Base-by-base conservation (phyloP, 2,888 invertebrate genomes). In the Chironomus riparius region DNA sequence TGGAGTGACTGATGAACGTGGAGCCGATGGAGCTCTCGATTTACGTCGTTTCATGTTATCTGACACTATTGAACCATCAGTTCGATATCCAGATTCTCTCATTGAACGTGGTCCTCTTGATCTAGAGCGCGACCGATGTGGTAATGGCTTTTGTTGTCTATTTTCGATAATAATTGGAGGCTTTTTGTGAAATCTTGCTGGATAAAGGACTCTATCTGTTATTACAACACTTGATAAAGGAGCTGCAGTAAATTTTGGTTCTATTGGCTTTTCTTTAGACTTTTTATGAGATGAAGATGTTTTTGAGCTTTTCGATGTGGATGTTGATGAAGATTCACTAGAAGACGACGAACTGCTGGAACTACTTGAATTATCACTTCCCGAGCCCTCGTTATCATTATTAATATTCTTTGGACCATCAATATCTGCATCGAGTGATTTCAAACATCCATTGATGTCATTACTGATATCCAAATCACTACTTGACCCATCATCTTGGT, bases 131-230 rank as follows among this genome's bases (percentile, higher is more conserved):
- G 74, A 74, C 82, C 79, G 86, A 86, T 79, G 78, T 79, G 86
- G 86, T 71, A 86, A 84, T 5, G 86, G 81, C 77, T 15, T 15
- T 15, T 15, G 18, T 6, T 61, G 22, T 6, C 18, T 72, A 15
- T 48, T 62, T 68, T 38, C 47, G 2, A 38, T 2, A 5, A 10
- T 21, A 13, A 18, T 28, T 28, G 22, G 28, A 47, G 22, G 86
- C 0, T 91, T 91, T 62, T 89, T 90, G 83, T 91, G 92, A 78
- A 91, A 87, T 77, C 92, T 88, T 0, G 92, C 92, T 0, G 92
- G 92, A 83, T 92, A 92, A 13, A 92, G 83, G 1, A 92, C 91
- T 78, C 91, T 86, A 80, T 92, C 92, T 0, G 91, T 90, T 77
- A 89, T 68, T 1, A 24, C 68, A 48, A 74, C 38, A 28, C 22